phyloP scores from a whole-genome alignment of 2,113 vertebrate genomes.

The Acinonyx jubatus region DNA sequence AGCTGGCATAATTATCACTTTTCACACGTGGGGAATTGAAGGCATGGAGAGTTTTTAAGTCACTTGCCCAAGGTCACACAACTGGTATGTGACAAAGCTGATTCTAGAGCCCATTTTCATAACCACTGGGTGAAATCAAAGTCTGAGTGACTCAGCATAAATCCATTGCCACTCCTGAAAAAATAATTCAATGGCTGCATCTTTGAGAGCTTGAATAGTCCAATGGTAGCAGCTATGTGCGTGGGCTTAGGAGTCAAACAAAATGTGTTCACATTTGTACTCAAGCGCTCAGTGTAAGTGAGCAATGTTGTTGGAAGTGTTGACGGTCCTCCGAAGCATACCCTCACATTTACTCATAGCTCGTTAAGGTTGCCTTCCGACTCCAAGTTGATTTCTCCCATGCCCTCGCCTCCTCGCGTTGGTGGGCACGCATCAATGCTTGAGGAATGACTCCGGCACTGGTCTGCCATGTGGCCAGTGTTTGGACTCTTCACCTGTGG shows the following conservation, averaged over 20 bases:
- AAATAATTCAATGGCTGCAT: not conserved
- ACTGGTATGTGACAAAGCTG: not conserved
- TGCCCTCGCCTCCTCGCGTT: not conserved
- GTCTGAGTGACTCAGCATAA: conserved; percentile 35
- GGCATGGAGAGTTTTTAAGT: not conserved
- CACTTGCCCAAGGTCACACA: not conserved
- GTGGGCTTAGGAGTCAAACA: not conserved
- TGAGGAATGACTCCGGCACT: not conserved
- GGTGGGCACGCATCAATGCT: not conserved
- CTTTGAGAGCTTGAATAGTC: not conserved
- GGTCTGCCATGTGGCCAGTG: not conserved
- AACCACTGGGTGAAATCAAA: not conserved
- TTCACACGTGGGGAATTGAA: not conserved
- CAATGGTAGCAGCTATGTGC: not conserved
- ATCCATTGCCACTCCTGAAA: not conserved
- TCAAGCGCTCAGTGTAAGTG: not conserved
- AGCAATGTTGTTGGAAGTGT: not conserved
- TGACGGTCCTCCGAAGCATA: rapidly evolving
- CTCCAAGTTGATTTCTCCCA: not conserved
- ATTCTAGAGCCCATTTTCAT: not conserved
- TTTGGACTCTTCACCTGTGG: not conserved
- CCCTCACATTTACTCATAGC: not conserved
- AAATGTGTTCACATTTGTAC: not conserved
- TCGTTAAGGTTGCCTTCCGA: rapidly evolving
- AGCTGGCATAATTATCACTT: not conserved